Evolutionary conservation across 2,888 invertebrate genomes (phyloP), one percentile per base, ranked within the genome.

Genomic region (Ectobius pallidus): DNA sequence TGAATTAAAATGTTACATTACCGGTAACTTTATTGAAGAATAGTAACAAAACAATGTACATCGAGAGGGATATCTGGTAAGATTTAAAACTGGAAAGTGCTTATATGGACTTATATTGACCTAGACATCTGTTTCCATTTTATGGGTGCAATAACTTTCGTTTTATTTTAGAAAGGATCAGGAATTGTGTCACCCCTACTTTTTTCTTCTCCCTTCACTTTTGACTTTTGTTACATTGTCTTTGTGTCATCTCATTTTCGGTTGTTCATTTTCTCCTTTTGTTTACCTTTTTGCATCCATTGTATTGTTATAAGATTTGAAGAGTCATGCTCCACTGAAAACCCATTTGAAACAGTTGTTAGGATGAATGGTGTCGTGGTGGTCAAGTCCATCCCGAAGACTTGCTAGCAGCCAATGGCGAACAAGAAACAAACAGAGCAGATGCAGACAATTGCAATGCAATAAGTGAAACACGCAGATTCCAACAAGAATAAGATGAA

Each of bases 251-350:
- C 32, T 30, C 32, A 61, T 32, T 61, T 61, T 61, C 27, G 18
- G 27, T 61, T 1, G n/a, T n/a, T n/a, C 16, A 30, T 61, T 49
- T 18, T 49, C n/a, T 62, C 39, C 39, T 62, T 22, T 39, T 62
- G 9, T 39, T 39, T 49, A n/a, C 49, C 6, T n/a, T 49, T n/a
- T n/a, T 49, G 16, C n/a, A 11, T 62, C 39, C 22, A 1, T 39
- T 62, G 27, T 62, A 20, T n/a, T n/a, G n/a, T n/a, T n/a, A n/a
- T n/a, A n/a, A n/a, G 1, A 39, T 39, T 39, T 39, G 39, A 6
- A 4, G 18, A 18, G 73, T 73, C 73, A 71, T 58, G 73, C 73
- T 73, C 73, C 73, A 73, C 71, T 73, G 71, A 73, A 68, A 71
- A 18, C 9, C 39, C 22, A 22, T 34, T 25, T 18, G 9, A 44